Base-by-base conservation (phyloP, 2,888 invertebrate genomes). In the Smittia sp. region DNA sequence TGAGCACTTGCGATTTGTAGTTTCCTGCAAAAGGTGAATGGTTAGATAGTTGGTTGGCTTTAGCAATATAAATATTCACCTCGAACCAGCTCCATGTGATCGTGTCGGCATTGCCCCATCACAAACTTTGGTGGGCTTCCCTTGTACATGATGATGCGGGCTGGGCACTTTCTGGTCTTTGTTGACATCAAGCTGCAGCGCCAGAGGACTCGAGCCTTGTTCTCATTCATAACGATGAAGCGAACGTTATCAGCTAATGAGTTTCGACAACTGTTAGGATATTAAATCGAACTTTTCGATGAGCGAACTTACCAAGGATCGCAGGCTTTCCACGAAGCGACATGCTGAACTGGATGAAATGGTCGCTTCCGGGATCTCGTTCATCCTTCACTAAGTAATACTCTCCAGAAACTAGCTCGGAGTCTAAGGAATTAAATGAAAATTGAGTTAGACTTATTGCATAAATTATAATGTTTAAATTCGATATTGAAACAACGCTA, bases 171-270 rank as follows among this genome's bases (percentile, higher is more conserved):
- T 3, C 82, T 77, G 75, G 81, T 82, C 75, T 83, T 83, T 20
- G 82, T 82, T 27, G 82, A 82, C 82, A 83, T 83, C 11, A 80
- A 81, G 66, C 82, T 82, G 76, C 82, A 83, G 20, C 82, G 80
- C 82, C 82, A 83, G 24, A 82, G 76, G 2, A 82, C 81, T 77
- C 81, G 82, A 77, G 80, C 81, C 74, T 80, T 80, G 75, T 82
- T 82, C 76, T 83, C 82, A 75, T 81, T 83, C 82, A 83, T 83
- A n/a, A 82, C 78, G 7, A 83, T 78, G 74, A 82, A 83, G 13
- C 82, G 79, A n/a, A 82, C 78, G 73, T 81, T 82, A 74, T 65
- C 73, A 46, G 62, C 65, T 73, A 54, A 15, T 39, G 24, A 72
- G 7, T 24, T 54, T 46, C n/a, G n/a, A n/a, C n/a, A n/a, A n/a